Percentiles rank a stretch among this genome's conserved stretches.
These are phyloP conservation scores for Acropora tenuis DNA, from an alignment of 64 coral and sea anemone genomes.

Conservation along the genomic window DNA sequence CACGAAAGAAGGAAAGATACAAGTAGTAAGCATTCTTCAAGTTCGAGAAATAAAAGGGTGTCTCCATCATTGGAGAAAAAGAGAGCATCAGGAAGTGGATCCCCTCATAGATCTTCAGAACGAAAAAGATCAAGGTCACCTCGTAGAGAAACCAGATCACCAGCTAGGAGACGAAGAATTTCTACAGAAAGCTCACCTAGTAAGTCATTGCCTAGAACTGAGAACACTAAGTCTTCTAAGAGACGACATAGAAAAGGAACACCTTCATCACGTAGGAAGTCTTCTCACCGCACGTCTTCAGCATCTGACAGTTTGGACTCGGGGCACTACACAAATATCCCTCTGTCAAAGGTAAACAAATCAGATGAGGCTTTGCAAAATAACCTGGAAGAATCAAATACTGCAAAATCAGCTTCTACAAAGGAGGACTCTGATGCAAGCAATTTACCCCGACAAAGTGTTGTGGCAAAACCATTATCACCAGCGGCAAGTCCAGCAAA, in stretches of 20 bases:
- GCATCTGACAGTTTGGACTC: conserved; percentile 39
- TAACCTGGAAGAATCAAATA: not conserved
- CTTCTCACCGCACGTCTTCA: conserved; percentile 4
- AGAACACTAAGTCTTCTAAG: not conserved
- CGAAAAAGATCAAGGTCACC: conserved; percentile 26
- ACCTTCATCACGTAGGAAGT: not conserved
- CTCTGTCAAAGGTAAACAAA: conserved; percentile 9
- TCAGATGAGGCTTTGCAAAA: not conserved
- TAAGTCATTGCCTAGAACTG: not conserved
- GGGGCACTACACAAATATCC: conserved; percentile 33
- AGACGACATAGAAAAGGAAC: not conserved
- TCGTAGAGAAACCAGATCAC: not conserved
- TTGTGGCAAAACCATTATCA: conserved; percentile 1
- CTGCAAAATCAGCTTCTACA: not conserved
- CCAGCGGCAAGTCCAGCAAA: conserved; percentile 10
- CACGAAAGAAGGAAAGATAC: conserved; percentile 1
- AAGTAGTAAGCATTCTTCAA: not conserved
- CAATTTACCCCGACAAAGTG: not conserved
- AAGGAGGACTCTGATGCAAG: not conserved
- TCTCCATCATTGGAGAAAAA: not conserved
- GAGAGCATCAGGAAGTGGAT: not conserved
- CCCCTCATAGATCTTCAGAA: conserved; percentile 11
- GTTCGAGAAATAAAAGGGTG: not conserved
- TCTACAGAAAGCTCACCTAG: not conserved
- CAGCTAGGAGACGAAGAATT: conserved; percentile 5